Evolutionary conservation across 2,113 vertebrate species (phyloP).

Genomic region (Apodemus sylvaticus): DNA sequence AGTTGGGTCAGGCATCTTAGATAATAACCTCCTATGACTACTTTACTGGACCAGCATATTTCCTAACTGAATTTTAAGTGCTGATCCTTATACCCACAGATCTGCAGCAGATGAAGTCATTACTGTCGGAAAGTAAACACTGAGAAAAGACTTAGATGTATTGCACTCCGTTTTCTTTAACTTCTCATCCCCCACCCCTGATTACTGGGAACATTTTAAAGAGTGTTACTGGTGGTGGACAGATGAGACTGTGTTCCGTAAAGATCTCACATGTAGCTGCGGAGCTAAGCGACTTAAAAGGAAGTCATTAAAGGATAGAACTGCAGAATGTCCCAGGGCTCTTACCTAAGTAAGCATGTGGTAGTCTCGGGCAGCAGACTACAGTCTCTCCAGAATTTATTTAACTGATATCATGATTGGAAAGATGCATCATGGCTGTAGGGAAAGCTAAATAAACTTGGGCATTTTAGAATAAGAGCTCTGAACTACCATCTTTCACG

Average conservation of each 20-base stretch:
- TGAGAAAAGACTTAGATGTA: neutral
- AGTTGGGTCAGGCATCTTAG: neutral
- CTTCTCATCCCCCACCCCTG: neutral
- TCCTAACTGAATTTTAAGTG: neutral
- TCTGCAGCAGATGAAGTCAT: too few species aligned
- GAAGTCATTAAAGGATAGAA: neutral
- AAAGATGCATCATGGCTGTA: neutral
- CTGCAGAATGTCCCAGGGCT: neutral
- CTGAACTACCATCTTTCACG: neutral
- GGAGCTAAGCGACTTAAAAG: neutral
- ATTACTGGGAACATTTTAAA: neutral
- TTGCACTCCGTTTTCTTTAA: neutral
- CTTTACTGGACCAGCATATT: neutral
- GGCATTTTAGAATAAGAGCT: slow-evolving; percentile 41
- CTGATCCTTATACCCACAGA: neutral
- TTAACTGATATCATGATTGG: slow-evolving; percentile 43
- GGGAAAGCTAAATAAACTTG: slow-evolving; percentile 40
- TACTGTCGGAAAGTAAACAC: neutral
- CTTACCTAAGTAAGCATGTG: neutral
- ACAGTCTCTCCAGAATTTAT: slow-evolving; percentile 40
- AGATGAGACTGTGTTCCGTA: neutral
- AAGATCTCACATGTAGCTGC: neutral
- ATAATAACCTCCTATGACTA: neutral
- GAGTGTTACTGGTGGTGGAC: neutral
- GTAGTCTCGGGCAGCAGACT: neutral